Evolutionary conservation across 2,888 invertebrate genomes (phyloP).

Genomic region (Noctua comes): DNA sequence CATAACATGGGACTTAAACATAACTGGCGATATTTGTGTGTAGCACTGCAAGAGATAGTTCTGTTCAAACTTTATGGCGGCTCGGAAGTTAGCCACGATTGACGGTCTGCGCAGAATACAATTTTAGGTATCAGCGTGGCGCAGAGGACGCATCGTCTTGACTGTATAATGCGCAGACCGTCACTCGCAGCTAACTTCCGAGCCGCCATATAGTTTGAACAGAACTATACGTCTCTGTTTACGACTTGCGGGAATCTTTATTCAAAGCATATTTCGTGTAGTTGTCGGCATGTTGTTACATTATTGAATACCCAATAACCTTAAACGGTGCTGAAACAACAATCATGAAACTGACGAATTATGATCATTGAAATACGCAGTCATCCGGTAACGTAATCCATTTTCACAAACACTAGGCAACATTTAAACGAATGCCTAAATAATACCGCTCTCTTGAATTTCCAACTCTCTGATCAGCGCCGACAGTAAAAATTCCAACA

Average conservation of each 20-base stretch:
- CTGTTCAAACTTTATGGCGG: too few species aligned
- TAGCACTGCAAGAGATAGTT: neutral
- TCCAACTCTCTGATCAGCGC: neutral
- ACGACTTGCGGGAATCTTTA: neutral
- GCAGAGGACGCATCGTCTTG: too few species aligned
- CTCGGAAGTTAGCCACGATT: too few species aligned
- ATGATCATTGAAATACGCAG: conserved; percentile 29
- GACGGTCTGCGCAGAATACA: too few species aligned
- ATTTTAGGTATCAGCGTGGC: too few species aligned
- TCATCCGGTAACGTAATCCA: conserved; percentile 38
- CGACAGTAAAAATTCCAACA: neutral
- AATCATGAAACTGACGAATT: conserved; percentile 34
- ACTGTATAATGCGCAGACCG: too few species aligned
- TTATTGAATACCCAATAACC: neutral
- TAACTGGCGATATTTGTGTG: neutral
- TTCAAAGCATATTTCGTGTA: too few species aligned
- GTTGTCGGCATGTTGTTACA: neutral
- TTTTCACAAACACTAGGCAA: neutral
- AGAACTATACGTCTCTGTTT: neutral
- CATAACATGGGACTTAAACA: neutral
- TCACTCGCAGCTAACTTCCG: too few species aligned
- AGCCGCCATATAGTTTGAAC: too few species aligned
- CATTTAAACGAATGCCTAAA: neutral
- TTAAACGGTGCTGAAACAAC: neutral
- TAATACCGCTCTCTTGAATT: neutral